Evolutionary conservation across 2,113 vertebrate species (phyloP).

Genomic region (Microcebus jonahi): DNA sequence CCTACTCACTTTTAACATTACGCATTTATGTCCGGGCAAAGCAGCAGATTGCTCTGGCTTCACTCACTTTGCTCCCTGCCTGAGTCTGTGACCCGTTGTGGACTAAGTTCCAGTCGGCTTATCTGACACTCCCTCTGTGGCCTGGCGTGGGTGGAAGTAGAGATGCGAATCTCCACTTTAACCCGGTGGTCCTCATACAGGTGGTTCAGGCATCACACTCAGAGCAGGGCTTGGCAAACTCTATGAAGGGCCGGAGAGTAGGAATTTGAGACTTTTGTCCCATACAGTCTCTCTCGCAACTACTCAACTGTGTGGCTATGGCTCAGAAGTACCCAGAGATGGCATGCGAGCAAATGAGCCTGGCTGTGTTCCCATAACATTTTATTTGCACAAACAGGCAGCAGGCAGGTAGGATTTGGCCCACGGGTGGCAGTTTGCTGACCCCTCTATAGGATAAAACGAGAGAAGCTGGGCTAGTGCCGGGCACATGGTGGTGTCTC

Average conservation of each 20-base stretch:
- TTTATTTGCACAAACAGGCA: background rate
- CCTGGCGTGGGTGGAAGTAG: too few relatives aligned
- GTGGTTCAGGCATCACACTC: background rate
- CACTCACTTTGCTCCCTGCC: background rate
- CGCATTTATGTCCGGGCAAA: background rate
- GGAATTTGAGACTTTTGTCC: background rate
- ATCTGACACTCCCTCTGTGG: background rate
- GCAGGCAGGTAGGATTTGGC: background rate
- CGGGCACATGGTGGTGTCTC: background rate
- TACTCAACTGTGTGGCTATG: background rate
- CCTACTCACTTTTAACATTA: background rate
- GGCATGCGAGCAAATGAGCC: background rate
- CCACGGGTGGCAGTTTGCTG: background rate
- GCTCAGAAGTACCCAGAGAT: background rate
- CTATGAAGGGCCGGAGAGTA: background rate
- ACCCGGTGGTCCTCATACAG: background rate
- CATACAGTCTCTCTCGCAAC: background rate
- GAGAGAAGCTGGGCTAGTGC: background rate
- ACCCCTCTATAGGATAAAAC: background rate
- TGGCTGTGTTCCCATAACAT: background rate
- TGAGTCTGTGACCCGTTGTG: background rate
- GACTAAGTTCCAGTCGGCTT: background rate
- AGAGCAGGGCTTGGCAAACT: background rate
- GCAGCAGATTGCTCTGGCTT: background rate
- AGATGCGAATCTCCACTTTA: background rate